Evolutionary conservation across 2,797 vertebrate species (phyloP).

Genomic region (Discoglossus pictus): DNA sequence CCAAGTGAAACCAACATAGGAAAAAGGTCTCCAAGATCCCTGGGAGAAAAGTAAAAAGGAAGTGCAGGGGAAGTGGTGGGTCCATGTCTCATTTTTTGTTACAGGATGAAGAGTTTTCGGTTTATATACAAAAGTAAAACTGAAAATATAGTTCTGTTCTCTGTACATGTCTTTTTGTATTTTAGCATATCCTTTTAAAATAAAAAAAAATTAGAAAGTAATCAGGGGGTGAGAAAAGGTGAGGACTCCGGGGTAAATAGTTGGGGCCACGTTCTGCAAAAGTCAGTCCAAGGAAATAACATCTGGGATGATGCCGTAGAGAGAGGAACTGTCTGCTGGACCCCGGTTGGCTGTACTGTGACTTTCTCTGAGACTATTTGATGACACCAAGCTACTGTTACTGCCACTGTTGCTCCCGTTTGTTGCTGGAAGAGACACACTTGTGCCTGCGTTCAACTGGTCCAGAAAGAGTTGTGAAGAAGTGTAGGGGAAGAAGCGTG

Average conservation of each 20-base stretch:
- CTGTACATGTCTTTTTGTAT: slow-evolving; percentile 86
- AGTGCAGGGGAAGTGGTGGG: slow-evolving; percentile 20
- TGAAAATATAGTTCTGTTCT: slow-evolving; percentile 99
- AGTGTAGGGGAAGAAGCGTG: slow-evolving; percentile 90
- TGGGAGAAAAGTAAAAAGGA: slow-evolving; percentile 6
- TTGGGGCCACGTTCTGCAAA: slow-evolving; percentile 21
- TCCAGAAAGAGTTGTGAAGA: slow-evolving; percentile 95
- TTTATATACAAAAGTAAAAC: slow-evolving; percentile 99
- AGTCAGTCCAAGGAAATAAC: slow-evolving; percentile 96
- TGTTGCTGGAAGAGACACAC: slow-evolving; percentile 73
- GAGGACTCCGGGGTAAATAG: slow-evolving; percentile 34
- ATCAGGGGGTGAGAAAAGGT: slow-evolving; percentile 9
- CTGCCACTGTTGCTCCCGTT: slow-evolving; percentile 88
- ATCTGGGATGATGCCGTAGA: slow-evolving; percentile 92
- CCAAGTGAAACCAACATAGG: slow-evolving; percentile 2
- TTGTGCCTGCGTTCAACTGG: slow-evolving; percentile 80
- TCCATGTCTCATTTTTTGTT: slow-evolving; percentile 56
- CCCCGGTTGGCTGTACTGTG: slow-evolving; percentile 78
- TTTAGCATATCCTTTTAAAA: slow-evolving; percentile 71
- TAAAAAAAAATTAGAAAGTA: slow-evolving; percentile 67
- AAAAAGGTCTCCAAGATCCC: slow-evolving; percentile 25
- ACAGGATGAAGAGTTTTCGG: slow-evolving; percentile 85
- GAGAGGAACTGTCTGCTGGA: slow-evolving; percentile 82
- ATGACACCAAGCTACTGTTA: slow-evolving; percentile 91
- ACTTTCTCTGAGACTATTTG: slow-evolving; percentile 84